Evolutionary conservation across 2,113 vertebrate genomes (phyloP).

Genomic region (Amblyornis subalaris): DNA sequence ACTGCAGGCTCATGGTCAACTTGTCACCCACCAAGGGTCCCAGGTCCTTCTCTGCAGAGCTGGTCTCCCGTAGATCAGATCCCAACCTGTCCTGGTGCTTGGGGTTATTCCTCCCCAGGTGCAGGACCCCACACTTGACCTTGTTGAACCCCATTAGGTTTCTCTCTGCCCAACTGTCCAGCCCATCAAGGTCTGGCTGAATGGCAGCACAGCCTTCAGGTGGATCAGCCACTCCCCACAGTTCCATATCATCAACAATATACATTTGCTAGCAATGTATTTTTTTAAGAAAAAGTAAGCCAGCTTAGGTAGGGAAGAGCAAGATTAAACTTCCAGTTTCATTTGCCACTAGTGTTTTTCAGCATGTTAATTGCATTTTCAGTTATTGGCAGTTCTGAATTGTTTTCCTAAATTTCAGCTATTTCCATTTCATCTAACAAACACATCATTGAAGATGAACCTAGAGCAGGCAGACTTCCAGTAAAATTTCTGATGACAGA

Average conservation of each 20-base stretch:
- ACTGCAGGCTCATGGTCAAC: rapidly evolving
- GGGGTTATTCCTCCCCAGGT: neutral
- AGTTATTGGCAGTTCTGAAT: neutral
- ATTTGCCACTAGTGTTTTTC: neutral
- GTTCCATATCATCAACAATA: neutral
- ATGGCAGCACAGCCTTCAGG: neutral
- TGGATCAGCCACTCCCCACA: too few relatives aligned
- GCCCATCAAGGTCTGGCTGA: rapidly evolving
- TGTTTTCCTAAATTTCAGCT: neutral
- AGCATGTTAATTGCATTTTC: neutral
- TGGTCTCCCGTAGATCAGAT: neutral
- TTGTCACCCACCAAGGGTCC: neutral
- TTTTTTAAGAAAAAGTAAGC: neutral
- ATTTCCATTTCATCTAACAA: neutral
- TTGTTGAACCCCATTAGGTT: neutral
- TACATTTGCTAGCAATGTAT: neutral
- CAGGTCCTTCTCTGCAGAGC: neutral
- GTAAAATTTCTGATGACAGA: neutral
- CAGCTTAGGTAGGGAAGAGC: neutral
- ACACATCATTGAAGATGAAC: neutral
- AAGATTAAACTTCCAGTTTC: neutral
- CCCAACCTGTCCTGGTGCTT: neutral
- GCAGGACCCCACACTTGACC: neutral
- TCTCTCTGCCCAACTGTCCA: neutral
- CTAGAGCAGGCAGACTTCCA: neutral